These are phyloP conservation scores for Pherbina coryleti DNA, from an alignment of 2,888 invertebrate species.

Conservation along the genomic window DNA sequence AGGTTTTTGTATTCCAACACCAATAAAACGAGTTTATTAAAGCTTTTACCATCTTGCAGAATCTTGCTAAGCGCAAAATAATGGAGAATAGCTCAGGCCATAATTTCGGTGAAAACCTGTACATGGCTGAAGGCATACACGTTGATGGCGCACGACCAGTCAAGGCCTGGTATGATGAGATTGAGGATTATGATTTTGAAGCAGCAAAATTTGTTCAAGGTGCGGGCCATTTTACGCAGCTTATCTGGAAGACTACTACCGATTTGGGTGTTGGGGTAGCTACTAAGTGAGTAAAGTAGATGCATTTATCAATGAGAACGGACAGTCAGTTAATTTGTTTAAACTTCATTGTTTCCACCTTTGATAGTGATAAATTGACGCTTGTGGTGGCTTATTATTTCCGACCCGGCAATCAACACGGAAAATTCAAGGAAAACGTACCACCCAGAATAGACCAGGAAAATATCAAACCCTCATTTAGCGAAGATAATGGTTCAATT, in stretches of 20 bases:
- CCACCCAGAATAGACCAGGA: slow-evolving; percentile 63
- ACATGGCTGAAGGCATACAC: slow-evolving; percentile 79
- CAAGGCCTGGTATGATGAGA: slow-evolving; percentile 82
- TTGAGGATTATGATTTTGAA: slow-evolving; percentile 77
- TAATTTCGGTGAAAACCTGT: slow-evolving; percentile 88
- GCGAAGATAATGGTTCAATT: no score
- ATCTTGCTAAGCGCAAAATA: slow-evolving; percentile 69
- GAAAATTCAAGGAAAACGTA: slow-evolving; percentile 82
- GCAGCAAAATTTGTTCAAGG: slow-evolving; percentile 75
- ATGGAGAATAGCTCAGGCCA: slow-evolving; percentile 82
- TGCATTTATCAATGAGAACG: neutral
- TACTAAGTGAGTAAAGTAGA: slow-evolving; percentile 49
- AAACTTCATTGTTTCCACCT: neutral
- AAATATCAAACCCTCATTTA: neutral
- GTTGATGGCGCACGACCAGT: slow-evolving; percentile 70
- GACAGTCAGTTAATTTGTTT: neutral
- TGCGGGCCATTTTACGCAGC: slow-evolving; percentile 88
- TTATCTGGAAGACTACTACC: slow-evolving; percentile 82
- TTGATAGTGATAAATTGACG: slow-evolving; percentile 73
- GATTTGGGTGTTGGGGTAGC: slow-evolving; percentile 83
- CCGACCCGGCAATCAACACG: slow-evolving; percentile 89
- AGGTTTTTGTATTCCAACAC: slow-evolving; percentile 61
- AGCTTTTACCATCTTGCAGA: slow-evolving; percentile 44
- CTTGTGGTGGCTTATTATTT: slow-evolving; percentile 88
- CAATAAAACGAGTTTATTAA: slow-evolving; percentile 74